Evolutionary conservation across 2,888 invertebrate species (phyloP), one percentile per base, ranked within the genome.

Genomic region (Andrena hattorfiana): DNA sequence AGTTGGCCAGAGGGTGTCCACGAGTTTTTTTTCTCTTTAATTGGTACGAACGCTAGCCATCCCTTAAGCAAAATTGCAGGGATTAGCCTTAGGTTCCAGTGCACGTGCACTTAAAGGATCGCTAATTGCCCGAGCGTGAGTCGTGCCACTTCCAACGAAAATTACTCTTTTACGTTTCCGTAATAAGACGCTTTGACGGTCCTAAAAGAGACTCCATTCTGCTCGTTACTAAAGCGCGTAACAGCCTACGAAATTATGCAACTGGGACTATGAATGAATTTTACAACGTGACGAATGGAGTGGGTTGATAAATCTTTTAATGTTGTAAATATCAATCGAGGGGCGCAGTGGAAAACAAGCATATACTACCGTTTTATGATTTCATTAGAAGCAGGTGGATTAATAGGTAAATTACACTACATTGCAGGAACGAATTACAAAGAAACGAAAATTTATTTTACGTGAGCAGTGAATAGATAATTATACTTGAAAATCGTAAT

Each of bases 41-140:
- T 92, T 92, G 89, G 89, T 86, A 86, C 86, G 83, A 85, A 84
- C 87, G 79, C 49, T 84, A 79, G 82, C 81, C 85, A 84, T 88
- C 80, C 88, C 89, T 80, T 83, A 79, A 63, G 81, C 69, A 77
- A 88, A 90, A 89, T 89, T 89, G 85, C 88, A 76, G 83, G 92
- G 93, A 92, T 93, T 92, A 92, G 89, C 90, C 87, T 82, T 82
- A 82, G 86, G 89, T 87, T 87, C 78, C 87, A 84, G 77, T 89
- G 90, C 92, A 92, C 93, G 93, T 92, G 92, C 91, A 88, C 89
- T 90, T 92, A 91, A 93, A 92, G 89, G 91, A 78, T 85, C 87
- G 85, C 91, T 93, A 93, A 93, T 93, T 93, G 92, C 90, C 90
- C 84, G 74, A 71, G 67, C 77, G 81, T 76, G 78, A 78, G 63